Evolutionary conservation across 2,113 vertebrate species (phyloP), one percentile per base, ranked within the genome.

Genomic region (Dromaius novaehollandiae): DNA sequence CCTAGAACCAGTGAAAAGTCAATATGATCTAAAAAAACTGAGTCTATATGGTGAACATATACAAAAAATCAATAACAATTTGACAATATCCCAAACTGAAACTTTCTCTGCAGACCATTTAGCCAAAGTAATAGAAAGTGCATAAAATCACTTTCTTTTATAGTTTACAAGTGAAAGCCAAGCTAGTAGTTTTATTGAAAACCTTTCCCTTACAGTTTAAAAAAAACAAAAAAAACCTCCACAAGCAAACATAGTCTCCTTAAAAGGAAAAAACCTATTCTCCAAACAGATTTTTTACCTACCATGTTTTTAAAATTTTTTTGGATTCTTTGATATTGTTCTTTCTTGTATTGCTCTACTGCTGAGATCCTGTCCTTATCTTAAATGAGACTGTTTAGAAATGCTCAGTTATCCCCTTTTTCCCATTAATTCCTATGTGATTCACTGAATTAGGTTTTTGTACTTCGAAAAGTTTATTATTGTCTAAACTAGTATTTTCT

Each of bases 141-240:
- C 34, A 0, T 1, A 1, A 10, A 4, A 15, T 58, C 18, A 9
- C 19, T 36, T 60, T 66, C 7, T 53, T 5, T 46, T 46, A 25
- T 3, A 65, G 44, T 11, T 58, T 73, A 17, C 28, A 66, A 51
- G 10, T 44, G 22, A 42, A 78, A 55, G 38, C 14, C 7, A 51
- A 70, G 15, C 58, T 51, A 36, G 20, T 66, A 44, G 36, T 32
- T 64, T n/a, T 75, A 36, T 51, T 64, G n/a, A 68, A 88, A 88
- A 64, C 4, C 5, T 80, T 64, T 21, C 16, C 6, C 42, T 79
- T 38, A 9, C 3, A 84, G 34, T 66, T 30, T 13, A 80, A 55
- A 56, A 44, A 17, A 66, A 38, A 40, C 26, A 50, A 38, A 69
- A 71, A 58, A 11, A 48, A 18, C 38, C 38, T 38, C 25, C 53